A percentile compares a stretch with the other conserved stretches of the same genome.
Evolutionary conservation across 1,140 invertebrate species (phyloP).

Genomic region (Trissolcus basalis): DNA sequence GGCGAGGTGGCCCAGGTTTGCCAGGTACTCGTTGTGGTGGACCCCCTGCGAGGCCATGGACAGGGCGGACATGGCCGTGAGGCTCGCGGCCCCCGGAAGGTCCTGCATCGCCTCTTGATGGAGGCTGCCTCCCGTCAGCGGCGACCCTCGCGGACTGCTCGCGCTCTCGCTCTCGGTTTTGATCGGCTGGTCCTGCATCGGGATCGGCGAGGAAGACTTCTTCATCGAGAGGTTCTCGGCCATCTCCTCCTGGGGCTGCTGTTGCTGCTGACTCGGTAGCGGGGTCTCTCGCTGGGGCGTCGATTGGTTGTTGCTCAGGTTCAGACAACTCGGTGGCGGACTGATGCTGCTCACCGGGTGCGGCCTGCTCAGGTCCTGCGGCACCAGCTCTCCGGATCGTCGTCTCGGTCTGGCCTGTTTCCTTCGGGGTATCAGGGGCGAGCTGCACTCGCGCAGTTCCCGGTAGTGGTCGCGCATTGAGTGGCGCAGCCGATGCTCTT

Average conservation of each 20-base stretch:
- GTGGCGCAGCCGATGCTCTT: conserved; percentile 70
- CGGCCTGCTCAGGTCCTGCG: conserved; percentile 78
- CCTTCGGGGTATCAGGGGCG: conserved; percentile 83
- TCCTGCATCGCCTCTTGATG: conserved; percentile 71
- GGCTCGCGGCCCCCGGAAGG: conserved; percentile 66
- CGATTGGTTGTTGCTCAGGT: conserved; percentile 62
- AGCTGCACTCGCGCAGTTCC: conserved; percentile 78
- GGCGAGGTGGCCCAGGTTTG: conserved; percentile 70
- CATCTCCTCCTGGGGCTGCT: conserved; percentile 65
- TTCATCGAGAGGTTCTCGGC: conserved; percentile 74
- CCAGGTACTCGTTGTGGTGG: conserved; percentile 76
- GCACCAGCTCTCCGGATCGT: conserved; percentile 84
- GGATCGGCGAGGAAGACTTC: conserved; percentile 59
- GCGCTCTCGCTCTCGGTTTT: conserved; percentile 72
- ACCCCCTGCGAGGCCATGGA: conserved; percentile 82
- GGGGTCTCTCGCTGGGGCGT: conserved; percentile 49
- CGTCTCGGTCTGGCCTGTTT: conserved; percentile 88
- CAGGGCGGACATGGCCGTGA: conserved; percentile 84
- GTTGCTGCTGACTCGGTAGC: conserved; percentile 51
- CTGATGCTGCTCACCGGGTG: conserved; percentile 68
- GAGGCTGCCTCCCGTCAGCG: conserved; percentile 64
- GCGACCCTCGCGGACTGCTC: conserved; percentile 71
- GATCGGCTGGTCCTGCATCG: conserved; percentile 52
- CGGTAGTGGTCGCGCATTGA: conserved; percentile 73
- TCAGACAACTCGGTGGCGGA: conserved; percentile 66